These are phyloP conservation scores for Sardinella longiceps DNA, from an alignment of 2,797 vertebrate genomes.

Conservation along the genomic window DNA sequence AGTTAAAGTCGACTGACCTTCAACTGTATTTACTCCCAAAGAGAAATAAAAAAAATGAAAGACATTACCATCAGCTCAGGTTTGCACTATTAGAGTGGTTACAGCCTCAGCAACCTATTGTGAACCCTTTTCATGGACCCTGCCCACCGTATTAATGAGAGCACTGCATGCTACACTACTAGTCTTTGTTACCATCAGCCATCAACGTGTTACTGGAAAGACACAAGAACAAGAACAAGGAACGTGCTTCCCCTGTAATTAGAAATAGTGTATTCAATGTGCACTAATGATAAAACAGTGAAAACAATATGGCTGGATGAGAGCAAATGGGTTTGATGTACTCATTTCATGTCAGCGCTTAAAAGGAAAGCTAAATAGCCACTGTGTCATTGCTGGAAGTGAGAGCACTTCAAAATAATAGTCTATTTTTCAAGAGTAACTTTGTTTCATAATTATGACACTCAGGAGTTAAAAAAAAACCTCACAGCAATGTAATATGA, in stretches of 20 bases:
- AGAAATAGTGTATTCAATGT: not conserved
- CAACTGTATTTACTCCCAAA: constrained; percentile 43
- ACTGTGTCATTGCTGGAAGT: not conserved
- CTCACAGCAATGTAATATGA: not conserved
- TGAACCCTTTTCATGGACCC: not conserved
- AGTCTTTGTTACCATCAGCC: constrained; percentile 3
- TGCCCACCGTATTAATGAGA: constrained; percentile 1
- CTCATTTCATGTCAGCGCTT: not conserved
- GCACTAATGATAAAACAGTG: constrained; percentile 3
- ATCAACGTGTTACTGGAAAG: constrained; percentile 14
- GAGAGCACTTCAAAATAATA: not conserved
- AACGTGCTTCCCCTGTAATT: not conserved
- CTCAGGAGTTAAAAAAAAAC: not conserved
- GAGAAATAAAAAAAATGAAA: constrained; percentile 52
- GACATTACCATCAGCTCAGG: constrained; percentile 50
- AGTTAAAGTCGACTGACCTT: constrained; percentile 58
- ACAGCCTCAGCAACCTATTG: constrained; percentile 3
- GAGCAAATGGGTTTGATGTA: not conserved
- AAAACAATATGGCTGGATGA: not conserved
- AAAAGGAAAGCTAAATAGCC: not conserved
- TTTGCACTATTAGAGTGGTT: not conserved
- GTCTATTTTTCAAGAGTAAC: not conserved
- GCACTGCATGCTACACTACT: not conserved
- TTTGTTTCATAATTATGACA: not conserved
- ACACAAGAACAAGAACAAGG: constrained; percentile 17